Base-by-base conservation (phyloP, 1,140 invertebrate species). In the Drosophila pseudoananassae region DNA sequence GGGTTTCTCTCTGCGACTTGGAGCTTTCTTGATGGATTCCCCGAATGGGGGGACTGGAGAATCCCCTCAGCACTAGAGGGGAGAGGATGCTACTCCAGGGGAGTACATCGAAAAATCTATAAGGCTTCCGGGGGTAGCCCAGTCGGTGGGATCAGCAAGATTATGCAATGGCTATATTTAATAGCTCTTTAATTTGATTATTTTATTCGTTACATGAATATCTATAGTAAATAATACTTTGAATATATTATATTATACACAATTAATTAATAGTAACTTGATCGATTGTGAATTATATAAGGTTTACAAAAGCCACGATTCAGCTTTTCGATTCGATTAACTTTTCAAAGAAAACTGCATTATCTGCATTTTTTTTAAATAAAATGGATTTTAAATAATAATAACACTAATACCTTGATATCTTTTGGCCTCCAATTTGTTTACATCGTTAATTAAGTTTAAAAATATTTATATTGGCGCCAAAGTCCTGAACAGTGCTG, bases 31-130 rank as follows among this genome's bases (percentile, higher is more conserved):
- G 33, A 10, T 9, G 2, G 38, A 43, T 43, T 43, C 15, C 2
- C 40, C 40, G 40, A 43, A 43, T 17, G 40, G n/a, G 40, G 40
- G 40, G 40, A 15, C 40, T 43, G 40, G 40, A 14, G 40, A 43
- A 43, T 15, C 7, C 40, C 40, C 38, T 33, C 12, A 10, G 2
- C 4, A n/a, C 9, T 10, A 8, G 40, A 3, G 6, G 5, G 15
- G 38, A 14, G n/a, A 40, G 38, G 12, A 40, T 40, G 31, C 31
- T 33, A n/a, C 38, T 40, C n/a, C 4, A 40, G 38, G 12, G 12
- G 33, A 36, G 33, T 12, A 36, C 33, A 9, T 7, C 0, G 0
- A 27, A 5, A 36, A 36, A n/a, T 10, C 10, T 6, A 27, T 6
- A 4, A 5, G 33, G 38, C n/a, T 14, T 14, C 38, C 38, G n/a